Conservation (phyloP, 2,113 vertebrate genomes). For the Podilymbus podiceps region DNA sequence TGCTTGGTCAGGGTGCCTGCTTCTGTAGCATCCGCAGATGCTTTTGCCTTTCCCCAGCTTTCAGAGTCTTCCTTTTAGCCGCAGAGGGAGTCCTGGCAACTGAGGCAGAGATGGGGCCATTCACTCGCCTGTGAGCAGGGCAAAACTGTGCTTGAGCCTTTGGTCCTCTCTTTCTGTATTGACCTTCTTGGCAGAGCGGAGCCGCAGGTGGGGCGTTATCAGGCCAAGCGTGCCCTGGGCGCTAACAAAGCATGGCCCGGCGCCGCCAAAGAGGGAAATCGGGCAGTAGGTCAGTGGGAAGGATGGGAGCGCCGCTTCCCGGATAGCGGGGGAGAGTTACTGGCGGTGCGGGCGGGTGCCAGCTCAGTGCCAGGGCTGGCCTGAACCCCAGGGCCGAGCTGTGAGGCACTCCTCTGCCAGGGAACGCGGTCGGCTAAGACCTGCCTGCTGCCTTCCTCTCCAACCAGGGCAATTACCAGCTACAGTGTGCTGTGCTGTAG, state of each 20-base stretch:
- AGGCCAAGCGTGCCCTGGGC: no score
- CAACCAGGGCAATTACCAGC: neutral
- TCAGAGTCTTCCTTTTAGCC: neutral
- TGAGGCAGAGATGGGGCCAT: no score
- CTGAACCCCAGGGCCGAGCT: neutral
- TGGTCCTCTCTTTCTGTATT: neutral
- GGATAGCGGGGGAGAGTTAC: neutral
- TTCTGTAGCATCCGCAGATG: no score
- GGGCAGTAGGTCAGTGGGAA: neutral
- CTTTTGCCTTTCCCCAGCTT: neutral
- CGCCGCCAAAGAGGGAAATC: fast-evolving
- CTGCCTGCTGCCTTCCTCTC: neutral
- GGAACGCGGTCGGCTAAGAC: neutral
- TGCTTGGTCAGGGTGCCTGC: neutral
- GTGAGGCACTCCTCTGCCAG: neutral
- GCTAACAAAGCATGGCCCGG: neutral
- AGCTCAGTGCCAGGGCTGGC: neutral
- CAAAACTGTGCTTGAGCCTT: neutral
- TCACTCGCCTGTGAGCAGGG: neutral
- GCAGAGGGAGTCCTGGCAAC: neutral
- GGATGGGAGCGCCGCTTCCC: neutral
- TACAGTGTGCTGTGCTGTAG: neutral
- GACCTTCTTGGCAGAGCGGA: neutral
- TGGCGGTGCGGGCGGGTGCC: fast-evolving
- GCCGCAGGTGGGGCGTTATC: fast-evolving